phyloP scores from a whole-genome alignment of 2,888 invertebrate genomes.

The Pollenia amentaria region DNA sequence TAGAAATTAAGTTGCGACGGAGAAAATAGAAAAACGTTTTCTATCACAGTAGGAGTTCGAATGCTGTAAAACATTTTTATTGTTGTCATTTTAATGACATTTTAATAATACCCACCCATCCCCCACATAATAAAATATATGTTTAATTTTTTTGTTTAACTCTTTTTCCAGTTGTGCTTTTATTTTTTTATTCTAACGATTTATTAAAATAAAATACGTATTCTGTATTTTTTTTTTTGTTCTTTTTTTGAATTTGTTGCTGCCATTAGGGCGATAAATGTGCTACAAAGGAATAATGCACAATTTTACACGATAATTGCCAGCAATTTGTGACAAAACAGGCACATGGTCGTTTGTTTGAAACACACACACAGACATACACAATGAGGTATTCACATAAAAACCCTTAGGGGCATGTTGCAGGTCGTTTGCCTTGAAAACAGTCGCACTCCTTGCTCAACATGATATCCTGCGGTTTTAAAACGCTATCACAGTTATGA shows the following conservation, averaged over 20 bases:
- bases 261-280: slow-evolving; percentile 57
- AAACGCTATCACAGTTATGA: slow-evolving; percentile 17
- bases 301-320: slow-evolving; percentile 65
- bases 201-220: slow-evolving; percentile 20
- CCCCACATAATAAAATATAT: background rate
- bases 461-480: slow-evolving; percentile 63
- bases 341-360: slow-evolving; percentile 51
- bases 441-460: slow-evolving; percentile 47
- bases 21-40: background rate
- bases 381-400: background rate
- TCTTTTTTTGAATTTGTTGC: slow-evolving; percentile 24
- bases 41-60: background rate
- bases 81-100: slow-evolving; percentile 24
- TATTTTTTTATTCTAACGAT: slow-evolving; percentile 2
- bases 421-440: slow-evolving; percentile 40
- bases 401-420: slow-evolving; percentile 41
- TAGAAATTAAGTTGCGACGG: background rate
- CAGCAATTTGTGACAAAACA: slow-evolving; percentile 65
- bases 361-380: slow-evolving; percentile 3
- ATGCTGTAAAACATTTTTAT: slow-evolving; percentile 26
- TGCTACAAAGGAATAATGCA: slow-evolving; percentile 59
- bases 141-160: slow-evolving; percentile 28
- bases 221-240: background rate
- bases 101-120: slow-evolving; percentile 48
- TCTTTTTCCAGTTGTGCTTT: slow-evolving; percentile 50